phyloP scores from a whole-genome alignment of 2,113 vertebrate species.

The Bubo bubo region DNA sequence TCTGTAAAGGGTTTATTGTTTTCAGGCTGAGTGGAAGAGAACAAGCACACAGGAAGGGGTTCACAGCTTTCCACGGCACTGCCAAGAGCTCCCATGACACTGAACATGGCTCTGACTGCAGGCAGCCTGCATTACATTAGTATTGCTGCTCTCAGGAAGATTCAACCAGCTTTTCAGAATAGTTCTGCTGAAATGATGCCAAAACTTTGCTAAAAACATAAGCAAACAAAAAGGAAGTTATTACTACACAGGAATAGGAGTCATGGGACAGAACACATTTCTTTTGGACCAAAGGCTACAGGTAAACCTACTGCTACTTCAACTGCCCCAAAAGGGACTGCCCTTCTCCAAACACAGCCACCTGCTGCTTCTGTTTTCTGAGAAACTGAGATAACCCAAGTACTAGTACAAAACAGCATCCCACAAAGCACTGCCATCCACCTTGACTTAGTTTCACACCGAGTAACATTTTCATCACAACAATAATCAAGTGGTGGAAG shows the following conservation, averaged over 20 bases:
- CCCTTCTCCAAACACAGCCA: not conserved
- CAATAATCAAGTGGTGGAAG: not conserved
- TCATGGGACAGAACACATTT: not conserved
- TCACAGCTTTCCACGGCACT: not conserved
- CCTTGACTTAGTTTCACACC: not conserved
- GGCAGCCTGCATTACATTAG: not conserved
- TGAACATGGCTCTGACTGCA: accelerated
- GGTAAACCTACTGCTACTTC: not conserved
- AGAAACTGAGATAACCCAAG: not conserved
- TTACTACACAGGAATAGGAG: not conserved
- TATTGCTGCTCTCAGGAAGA: not conserved
- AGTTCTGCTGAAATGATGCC: not conserved
- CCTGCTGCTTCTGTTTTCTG: not conserved
- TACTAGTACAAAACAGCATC: not conserved
- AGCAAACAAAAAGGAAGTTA: not conserved
- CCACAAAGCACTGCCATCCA: not conserved
- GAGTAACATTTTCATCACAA: not conserved
- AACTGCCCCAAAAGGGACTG: not conserved
- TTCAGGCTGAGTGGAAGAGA: not conserved
- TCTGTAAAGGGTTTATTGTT: not conserved
- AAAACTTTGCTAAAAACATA: not conserved
- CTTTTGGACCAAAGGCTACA: not conserved
- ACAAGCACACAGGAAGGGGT: not conserved
- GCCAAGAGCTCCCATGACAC: not conserved
- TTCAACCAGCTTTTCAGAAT: not conserved